These are phyloP conservation scores for Euproctis similis DNA, from an alignment of 2,888 invertebrate genomes.

Conservation along the genomic window DNA sequence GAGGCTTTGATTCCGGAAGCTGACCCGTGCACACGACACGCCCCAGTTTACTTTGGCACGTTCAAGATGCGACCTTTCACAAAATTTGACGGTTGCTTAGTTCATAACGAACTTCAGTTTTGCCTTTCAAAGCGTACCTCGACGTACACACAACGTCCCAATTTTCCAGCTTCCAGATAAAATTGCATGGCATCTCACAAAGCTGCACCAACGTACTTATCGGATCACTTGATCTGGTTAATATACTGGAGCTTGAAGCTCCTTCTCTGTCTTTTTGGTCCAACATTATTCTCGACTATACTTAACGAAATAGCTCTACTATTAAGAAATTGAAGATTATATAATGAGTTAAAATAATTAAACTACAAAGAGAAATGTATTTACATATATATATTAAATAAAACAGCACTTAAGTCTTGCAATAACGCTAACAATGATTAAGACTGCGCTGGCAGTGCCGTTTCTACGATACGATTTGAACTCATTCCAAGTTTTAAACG, in stretches of 20 bases:
- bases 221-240: slow-evolving; percentile 35
- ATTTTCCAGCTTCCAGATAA: slow-evolving; percentile 28
- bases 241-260: slow-evolving; percentile 17
- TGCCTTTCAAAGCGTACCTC: slow-evolving; percentile 39
- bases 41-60: slow-evolving; percentile 57
- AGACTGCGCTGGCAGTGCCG: slow-evolving; percentile 41
- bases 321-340: too few relatives aligned
- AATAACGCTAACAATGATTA: slow-evolving; percentile 51
- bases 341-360: slow-evolving; percentile 13
- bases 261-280: slow-evolving; percentile 23
- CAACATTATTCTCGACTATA: slow-evolving; percentile 18
- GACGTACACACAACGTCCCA: slow-evolving; percentile 29
- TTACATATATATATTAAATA: slow-evolving; percentile 24
- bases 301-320: slow-evolving; percentile 8
- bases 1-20: slow-evolving; percentile 58
- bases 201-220: slow-evolving; percentile 32
- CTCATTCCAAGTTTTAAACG: slow-evolving; percentile 60
- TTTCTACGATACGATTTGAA: slow-evolving; percentile 43
- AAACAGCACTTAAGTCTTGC: slow-evolving; percentile 24
- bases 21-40: slow-evolving; percentile 39
- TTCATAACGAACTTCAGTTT: slow-evolving; percentile 43
- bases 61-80: slow-evolving; percentile 48
- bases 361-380: slow-evolving; percentile 11
- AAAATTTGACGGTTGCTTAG: slow-evolving; percentile 49
- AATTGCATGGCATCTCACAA: slow-evolving; percentile 29